Conservation (phyloP, 2,888 invertebrate genomes). For the Himalopsyche tibetana region DNA sequence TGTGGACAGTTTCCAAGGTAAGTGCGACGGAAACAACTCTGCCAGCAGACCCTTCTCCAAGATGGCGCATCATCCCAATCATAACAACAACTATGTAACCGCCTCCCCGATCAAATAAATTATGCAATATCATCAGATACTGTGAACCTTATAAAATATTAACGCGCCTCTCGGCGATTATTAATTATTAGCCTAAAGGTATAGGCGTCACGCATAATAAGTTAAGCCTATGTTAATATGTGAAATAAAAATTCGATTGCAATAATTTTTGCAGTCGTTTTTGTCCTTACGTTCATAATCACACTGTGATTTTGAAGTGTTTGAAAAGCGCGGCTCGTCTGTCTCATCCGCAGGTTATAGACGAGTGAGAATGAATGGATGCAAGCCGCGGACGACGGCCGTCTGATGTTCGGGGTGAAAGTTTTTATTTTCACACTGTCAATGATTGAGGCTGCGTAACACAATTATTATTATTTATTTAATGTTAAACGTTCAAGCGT, state of each 20-base stretch:
- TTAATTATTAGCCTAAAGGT: slow-evolving; percentile 1
- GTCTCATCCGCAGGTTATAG: not conserved
- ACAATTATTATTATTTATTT: slow-evolving; percentile 25
- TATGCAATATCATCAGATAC: slow-evolving; percentile 6
- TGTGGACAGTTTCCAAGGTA: slow-evolving; percentile 10
- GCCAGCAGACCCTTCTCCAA: slow-evolving; percentile 62
- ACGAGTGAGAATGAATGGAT: not conserved
- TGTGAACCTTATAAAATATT: slow-evolving; percentile 46
- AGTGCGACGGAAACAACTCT: slow-evolving; percentile 59
- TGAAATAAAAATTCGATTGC: slow-evolving; percentile 9
- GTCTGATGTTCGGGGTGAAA: not conserved
- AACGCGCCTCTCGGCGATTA: not conserved
- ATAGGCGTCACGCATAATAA: not conserved
- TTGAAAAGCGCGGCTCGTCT: not conserved
- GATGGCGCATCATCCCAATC: slow-evolving; percentile 55
- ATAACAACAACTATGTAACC: slow-evolving; percentile 70
- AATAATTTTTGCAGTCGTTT: not conserved
- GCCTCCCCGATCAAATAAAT: slow-evolving; percentile 76
- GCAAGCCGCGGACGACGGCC: not conserved
- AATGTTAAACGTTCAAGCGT: slow-evolving; percentile 31
- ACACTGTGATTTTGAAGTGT: not conserved
- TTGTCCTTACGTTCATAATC: not conserved
- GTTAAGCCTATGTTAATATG: not conserved
- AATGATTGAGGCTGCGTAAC: slow-evolving; percentile 3
- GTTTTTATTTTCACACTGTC: slow-evolving; percentile 19